Evolutionary conservation across 92 coral and sea anemone genomes (phyloP), one percentile per base, ranked within the genome.

Genomic region (Nematostella vectensis): DNA sequence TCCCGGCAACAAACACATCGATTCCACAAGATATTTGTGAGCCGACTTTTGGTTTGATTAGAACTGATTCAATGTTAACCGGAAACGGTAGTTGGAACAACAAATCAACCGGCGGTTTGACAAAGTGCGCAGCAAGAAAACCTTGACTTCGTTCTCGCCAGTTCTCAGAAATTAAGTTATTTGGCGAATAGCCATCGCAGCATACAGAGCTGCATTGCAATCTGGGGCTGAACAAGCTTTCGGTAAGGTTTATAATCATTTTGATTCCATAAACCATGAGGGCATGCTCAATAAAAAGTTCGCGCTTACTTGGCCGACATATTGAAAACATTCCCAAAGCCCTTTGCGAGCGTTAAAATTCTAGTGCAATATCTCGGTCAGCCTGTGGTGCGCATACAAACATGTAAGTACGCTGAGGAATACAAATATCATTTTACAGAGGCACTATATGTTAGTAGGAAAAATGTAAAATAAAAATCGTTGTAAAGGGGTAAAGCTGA

Each of bases 1-100:
- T 45, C 33, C 85, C 89, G 27, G 98, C 98, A 31, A 77, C 89
- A 53, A 75, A 47, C 37, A 91, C 47, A 57, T 88, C 95, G 31
- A 91, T 69, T 24, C 98, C 98, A 49, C 81, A 61, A 11, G 95
- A 78, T 44, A 85, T 65, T 66, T 91, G 98, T 25, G 82, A 83
- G 19, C 98, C 95, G 30, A 85, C 95, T 57, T 67, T 83, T 25
- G 98, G 98, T 49, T 81, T 91, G 27, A 91, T 54, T 25, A 78
- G 49, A 36, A 91, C 47, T 15, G 94, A 83, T 25, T 78, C 77
- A 21, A 91, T 58, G 45, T 82, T 80, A 47, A 82, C 54, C 2
- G 98, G 85, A 51, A 85, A 86, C 1, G 98, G 93, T 0, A 91
- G 71, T 55, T 79, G 88, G 50, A 85, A 48, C 50, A 91, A 70